Base-by-base conservation (phyloP, 2,113 vertebrate species). In the Mesoclemmys tuberculata region DNA sequence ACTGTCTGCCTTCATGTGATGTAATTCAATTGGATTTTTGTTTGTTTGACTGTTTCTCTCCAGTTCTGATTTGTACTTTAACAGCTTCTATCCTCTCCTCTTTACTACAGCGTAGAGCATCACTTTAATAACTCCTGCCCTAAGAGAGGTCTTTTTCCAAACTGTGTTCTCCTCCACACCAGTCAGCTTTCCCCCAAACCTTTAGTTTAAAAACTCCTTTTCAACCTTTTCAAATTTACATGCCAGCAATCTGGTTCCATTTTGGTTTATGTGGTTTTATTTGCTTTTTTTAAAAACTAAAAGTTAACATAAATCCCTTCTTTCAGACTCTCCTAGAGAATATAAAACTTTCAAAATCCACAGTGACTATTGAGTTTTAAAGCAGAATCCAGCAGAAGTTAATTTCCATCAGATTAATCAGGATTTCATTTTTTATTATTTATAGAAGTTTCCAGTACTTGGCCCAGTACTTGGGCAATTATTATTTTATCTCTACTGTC, bases 401-500 rank as follows among this genome's bases (percentile, higher is more conserved):
- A 44, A 27, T 27, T 75, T 75, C 22, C 71, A 22, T 46, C 22
- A 11, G 41, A 44, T 44, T 44, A 75, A 22, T 44, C 41, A 44
- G 41, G 22, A 27, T 44, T 46, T 75, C 41, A 44, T 19, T 13
- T 75, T 75, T 7, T 44, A 13, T 41, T 75, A 27, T 27, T 27
- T 10, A 13, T 22, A 27, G 38, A 27, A 26, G 22, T 75, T 75
- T 75, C 74, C 74, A 75, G 74, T 71, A 83, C 90, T 88, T 16
- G 55, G 82, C 61, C 51, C 71, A 84, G 94, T 74, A 46, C 54
- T 84, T 91, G 64, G 55, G 13, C 78, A 86, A 89, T n/a, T 92
- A 9, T 77, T 84, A 27, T 94, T 95, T 96, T 85, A 91, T 93
- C 87, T 77, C 51, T 52, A 18, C 24, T 71, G 90, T 26, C 83